A percentile compares a stretch with the other conserved stretches of the same genome.
Evolutionary conservation across 2,113 vertebrate species (phyloP).

Genomic region (Microcebus jonahi): DNA sequence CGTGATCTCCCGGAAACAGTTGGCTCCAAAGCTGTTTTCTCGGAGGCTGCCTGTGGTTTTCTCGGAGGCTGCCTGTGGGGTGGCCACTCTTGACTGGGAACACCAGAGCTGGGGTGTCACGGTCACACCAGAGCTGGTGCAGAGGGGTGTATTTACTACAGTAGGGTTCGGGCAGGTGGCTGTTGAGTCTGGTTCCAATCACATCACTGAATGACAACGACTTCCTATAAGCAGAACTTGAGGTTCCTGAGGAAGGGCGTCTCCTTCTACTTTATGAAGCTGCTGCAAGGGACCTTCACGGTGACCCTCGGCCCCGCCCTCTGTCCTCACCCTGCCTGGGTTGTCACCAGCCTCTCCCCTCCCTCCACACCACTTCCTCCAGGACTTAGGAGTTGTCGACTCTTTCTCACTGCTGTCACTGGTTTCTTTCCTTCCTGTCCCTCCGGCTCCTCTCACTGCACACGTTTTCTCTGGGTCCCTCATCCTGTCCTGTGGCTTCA

Average conservation of each 20-base stretch:
- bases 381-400: too few relatives aligned
- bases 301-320: too few relatives aligned
- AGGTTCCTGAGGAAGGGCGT: neutral
- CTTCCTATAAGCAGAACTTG: neutral
- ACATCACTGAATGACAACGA: neutral
- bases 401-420: too few relatives aligned
- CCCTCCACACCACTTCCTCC: neutral
- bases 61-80: neutral
- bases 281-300: neutral
- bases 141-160: too few relatives aligned
- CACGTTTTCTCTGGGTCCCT: neutral
- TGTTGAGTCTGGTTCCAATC: neutral
- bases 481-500: neutral
- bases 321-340: neutral
- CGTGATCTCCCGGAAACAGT: fast-evolving
- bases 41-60: neutral
- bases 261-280: neutral
- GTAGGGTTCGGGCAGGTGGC: neutral
- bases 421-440: neutral
- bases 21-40: neutral
- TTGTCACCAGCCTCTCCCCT: neutral
- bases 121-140: neutral
- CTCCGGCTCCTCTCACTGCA: neutral
- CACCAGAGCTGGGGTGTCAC: neutral
- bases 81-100: fast-evolving